Percentiles rank a stretch among this genome's conserved stretches.
phyloP scores from a whole-genome alignment of 2,888 invertebrate genomes.

The Macaria liturata region DNA sequence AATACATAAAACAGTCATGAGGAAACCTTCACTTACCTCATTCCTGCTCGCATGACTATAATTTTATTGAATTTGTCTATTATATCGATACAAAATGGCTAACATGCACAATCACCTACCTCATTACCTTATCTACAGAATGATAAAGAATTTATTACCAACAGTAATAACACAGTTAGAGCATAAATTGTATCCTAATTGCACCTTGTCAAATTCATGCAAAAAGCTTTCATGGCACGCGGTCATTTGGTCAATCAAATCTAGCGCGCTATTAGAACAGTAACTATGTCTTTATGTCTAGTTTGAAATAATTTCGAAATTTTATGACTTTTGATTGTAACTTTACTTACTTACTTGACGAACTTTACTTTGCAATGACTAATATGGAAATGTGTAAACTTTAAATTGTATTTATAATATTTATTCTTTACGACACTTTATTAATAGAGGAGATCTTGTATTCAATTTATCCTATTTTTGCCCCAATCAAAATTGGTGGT shows the following conservation, averaged over 20 bases:
- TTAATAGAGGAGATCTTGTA: too few species aligned
- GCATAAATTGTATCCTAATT: constrained; percentile 22
- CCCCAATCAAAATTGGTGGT: too few species aligned
- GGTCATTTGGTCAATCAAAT: constrained; percentile 19
- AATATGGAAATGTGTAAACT: neutral
- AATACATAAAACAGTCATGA: too few species aligned
- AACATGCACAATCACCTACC: constrained; percentile 4
- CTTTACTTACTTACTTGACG: neutral
- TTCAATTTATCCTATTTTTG: too few species aligned
- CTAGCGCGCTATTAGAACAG: constrained; percentile 1
- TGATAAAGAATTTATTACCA: constrained; percentile 12
- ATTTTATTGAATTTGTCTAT: constrained; percentile 1
- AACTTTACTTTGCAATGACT: too few species aligned
- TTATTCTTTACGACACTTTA: too few species aligned
- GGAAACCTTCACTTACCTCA: neutral
- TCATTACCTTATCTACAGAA: constrained; percentile 19
- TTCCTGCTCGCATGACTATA: neutral
- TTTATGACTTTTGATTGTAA: too few species aligned
- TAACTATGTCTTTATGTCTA: neutral
- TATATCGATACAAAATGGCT: neutral
- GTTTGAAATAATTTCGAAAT: too few species aligned
- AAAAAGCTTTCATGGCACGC: constrained; percentile 24
- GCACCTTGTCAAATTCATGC: constrained; percentile 20
- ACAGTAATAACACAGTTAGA: constrained; percentile 17
- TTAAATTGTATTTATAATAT: neutral